A percentile compares a stretch with the other conserved stretches of the same genome.
Conservation (phyloP, 1,140 invertebrate species). For the Zaprionus kolodkinae region DNA sequence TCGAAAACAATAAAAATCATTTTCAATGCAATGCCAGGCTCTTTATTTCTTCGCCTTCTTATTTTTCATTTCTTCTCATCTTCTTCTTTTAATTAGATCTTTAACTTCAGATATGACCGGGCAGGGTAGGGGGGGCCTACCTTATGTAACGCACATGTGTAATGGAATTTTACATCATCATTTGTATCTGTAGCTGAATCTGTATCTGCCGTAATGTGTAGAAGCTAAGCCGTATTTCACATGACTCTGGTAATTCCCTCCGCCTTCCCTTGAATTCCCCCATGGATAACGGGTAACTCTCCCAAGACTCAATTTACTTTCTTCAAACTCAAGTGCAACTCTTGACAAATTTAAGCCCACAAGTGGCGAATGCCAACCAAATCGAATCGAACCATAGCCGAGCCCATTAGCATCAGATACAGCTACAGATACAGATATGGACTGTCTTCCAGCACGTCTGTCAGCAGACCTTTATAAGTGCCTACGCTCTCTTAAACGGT, state of each 20-base stretch:
- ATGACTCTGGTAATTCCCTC: neutral
- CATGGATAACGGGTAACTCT: slow-evolving; percentile 6
- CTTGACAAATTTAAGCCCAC: slow-evolving; percentile 77
- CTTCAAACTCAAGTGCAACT: slow-evolving; percentile 74
- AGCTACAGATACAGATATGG: slow-evolving; percentile 32
- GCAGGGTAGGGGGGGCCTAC: neutral
- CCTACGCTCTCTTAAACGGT: slow-evolving; percentile 36
- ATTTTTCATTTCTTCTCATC: slow-evolving; percentile 17
- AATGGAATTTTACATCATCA: slow-evolving; percentile 34
- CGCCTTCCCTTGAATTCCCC: neutral
- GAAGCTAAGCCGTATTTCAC: slow-evolving; percentile 18
- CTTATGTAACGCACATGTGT: slow-evolving; percentile 40
- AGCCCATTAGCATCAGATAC: slow-evolving; percentile 52
- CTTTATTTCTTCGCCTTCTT: slow-evolving; percentile 32
- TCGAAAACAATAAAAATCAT: slow-evolving; percentile 73
- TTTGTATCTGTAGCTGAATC: neutral
- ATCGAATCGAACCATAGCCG: slow-evolving; percentile 27
- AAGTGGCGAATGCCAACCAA: slow-evolving; percentile 69
- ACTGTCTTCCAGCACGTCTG: slow-evolving; percentile 36
- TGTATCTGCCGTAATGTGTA: slow-evolving; percentile 9
- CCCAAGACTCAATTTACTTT: slow-evolving; percentile 73
- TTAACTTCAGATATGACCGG: slow-evolving; percentile 20
- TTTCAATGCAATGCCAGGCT: slow-evolving; percentile 67
- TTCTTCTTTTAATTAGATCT: slow-evolving; percentile 46
- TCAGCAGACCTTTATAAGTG: slow-evolving; percentile 68